Conservation (phyloP, 1,140 invertebrate species). For the Anagrus nilaparvatae region DNA sequence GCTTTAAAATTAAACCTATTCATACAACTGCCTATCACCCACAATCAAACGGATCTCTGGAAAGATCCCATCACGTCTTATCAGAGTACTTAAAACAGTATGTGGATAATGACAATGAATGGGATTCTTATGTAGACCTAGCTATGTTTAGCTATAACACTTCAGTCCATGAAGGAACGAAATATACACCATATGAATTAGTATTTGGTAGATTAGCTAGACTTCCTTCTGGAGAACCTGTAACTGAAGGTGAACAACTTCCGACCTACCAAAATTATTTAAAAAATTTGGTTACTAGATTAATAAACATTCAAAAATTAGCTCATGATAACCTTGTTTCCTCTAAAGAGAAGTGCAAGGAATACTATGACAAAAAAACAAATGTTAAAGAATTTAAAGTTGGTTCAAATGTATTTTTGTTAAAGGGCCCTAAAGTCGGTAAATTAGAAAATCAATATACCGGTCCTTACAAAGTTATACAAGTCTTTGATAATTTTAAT, state of each 20-base stretch:
- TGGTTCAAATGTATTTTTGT: not conserved
- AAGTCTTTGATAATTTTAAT: not conserved
- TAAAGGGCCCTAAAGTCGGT: too few species aligned
- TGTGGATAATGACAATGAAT: not conserved
- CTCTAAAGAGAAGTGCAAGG: slow-evolving; percentile 2
- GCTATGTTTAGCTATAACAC: not conserved
- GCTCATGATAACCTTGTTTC: too few species aligned
- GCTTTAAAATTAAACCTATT: slow-evolving; percentile 2
- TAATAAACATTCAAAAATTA: too few species aligned
- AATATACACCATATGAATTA: too few species aligned
- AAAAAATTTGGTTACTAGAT: too few species aligned
- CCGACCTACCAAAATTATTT: not conserved
- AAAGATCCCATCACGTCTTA: slow-evolving; percentile 7
- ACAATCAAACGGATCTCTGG: slow-evolving; percentile 3
- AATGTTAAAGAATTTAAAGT: not conserved
- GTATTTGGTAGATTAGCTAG: not conserved
- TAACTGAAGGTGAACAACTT: not conserved
- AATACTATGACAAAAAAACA: not conserved
- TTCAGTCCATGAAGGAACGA: not conserved
- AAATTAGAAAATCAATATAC: too few species aligned
- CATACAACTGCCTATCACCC: slow-evolving; percentile 4
- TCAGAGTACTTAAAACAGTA: slow-evolving; percentile 1
- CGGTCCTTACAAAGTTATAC: too few species aligned
- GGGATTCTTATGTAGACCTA: not conserved
- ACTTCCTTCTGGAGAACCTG: not conserved